A percentile compares a stretch with the other conserved stretches of the same genome.
phyloP scores from a whole-genome alignment of 2,888 invertebrate genomes.

The Microctonus aethiopoides region DNA sequence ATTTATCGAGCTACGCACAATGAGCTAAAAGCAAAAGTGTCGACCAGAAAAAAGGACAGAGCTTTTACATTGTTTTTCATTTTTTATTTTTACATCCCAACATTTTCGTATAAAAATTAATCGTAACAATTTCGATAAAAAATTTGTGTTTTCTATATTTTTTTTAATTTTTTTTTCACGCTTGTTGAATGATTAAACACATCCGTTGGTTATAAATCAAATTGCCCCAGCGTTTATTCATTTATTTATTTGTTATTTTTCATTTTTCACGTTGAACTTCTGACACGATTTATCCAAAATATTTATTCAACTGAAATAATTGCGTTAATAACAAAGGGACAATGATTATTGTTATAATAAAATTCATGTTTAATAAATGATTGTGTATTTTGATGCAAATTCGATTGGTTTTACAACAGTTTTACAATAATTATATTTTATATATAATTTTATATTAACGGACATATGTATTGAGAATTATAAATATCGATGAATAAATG shows the following conservation, averaged over 20 bases:
- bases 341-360: constrained; percentile 33
- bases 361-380: constrained; percentile 58
- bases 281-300: not conserved
- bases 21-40: not conserved
- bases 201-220: not conserved
- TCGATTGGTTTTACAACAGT: constrained; percentile 58
- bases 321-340: not conserved
- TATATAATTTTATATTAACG: constrained; percentile 5
- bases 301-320: not conserved
- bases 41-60: not conserved
- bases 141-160: not conserved
- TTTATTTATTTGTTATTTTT: too few species aligned
- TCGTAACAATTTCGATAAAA: constrained; percentile 8
- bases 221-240: not conserved
- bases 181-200: not conserved
- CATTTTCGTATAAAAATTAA: constrained; percentile 1
- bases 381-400: constrained; percentile 63
- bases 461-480: constrained; percentile 2
- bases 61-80: not conserved
- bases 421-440: constrained; percentile 45
- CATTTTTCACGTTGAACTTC: not conserved
- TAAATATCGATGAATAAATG: not conserved
- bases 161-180: not conserved
- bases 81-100: not conserved
- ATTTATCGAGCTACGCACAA: constrained; percentile 17